Conservation (phyloP, 2,797 vertebrate genomes). For the Cyprinella venusta region DNA sequence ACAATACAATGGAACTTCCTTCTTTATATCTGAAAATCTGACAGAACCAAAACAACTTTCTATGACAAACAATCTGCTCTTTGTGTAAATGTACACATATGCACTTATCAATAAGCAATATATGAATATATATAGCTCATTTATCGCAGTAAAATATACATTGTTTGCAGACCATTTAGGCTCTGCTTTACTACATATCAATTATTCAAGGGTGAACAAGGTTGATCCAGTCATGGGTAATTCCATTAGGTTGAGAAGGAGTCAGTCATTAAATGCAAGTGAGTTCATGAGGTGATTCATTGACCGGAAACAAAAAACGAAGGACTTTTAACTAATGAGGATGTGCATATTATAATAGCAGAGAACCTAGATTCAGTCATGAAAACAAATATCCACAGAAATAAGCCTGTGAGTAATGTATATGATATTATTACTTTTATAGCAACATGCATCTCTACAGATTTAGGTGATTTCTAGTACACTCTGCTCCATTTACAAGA, state of each 20-base stretch:
- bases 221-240: neutral
- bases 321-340: conserved; percentile 14
- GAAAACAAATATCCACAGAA: neutral
- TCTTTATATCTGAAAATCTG: neutral
- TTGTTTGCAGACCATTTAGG: neutral
- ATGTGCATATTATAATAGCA: conserved; percentile 16
- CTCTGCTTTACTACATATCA: neutral
- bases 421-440: neutral
- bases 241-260: conserved; percentile 3
- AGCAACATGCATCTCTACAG: neutral
- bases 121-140: too few species aligned
- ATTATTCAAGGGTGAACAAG: neutral
- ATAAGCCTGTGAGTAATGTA: neutral
- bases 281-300: neutral
- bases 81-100: neutral
- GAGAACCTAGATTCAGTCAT: neutral
- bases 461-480: neutral
- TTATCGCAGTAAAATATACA: neutral
- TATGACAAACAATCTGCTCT: neutral
- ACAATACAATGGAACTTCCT: neutral
- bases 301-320: neutral
- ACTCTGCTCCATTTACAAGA: neutral
- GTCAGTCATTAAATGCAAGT: neutral
- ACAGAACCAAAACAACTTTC: neutral
- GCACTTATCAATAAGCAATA: too few species aligned